Evolutionary conservation across 2,888 invertebrate genomes (phyloP).

Genomic region (Tiphia femorata): DNA sequence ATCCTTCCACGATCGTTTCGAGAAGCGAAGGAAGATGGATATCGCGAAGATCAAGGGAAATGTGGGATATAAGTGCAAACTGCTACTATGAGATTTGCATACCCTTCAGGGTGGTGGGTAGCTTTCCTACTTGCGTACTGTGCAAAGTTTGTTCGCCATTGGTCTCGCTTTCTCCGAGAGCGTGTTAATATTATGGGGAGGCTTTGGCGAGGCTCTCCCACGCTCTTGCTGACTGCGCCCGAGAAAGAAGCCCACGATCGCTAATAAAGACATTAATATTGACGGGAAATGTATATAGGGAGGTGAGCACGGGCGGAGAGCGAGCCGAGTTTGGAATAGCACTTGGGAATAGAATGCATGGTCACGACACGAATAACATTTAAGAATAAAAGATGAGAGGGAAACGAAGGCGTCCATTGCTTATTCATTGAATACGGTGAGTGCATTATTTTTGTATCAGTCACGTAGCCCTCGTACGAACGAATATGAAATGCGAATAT

Average conservation of each 20-base stretch:
- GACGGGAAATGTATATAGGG: constrained; percentile 57
- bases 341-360: constrained; percentile 59
- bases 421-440: constrained; percentile 44
- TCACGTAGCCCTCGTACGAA: background rate
- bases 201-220: constrained; percentile 17
- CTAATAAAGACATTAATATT: constrained; percentile 68
- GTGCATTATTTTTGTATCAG: constrained; percentile 6
- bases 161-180: too few relatives aligned
- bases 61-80: too few relatives aligned
- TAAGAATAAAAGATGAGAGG: constrained; percentile 55
- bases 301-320: constrained; percentile 50
- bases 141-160: too few relatives aligned
- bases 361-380: constrained; percentile 60
- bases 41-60: background rate
- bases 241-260: constrained; percentile 37
- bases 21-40: background rate
- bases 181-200: too few relatives aligned
- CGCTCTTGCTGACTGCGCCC: constrained; percentile 17
- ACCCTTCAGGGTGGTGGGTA: too few relatives aligned
- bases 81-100: too few relatives aligned
- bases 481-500: too few relatives aligned
- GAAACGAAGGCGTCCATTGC: constrained; percentile 48
- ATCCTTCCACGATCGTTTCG: background rate
- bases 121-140: too few relatives aligned
- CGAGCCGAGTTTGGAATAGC: constrained; percentile 50